phyloP scores from a whole-genome alignment of 2,888 invertebrate genomes.

The Eupithecia vulgata region DNA sequence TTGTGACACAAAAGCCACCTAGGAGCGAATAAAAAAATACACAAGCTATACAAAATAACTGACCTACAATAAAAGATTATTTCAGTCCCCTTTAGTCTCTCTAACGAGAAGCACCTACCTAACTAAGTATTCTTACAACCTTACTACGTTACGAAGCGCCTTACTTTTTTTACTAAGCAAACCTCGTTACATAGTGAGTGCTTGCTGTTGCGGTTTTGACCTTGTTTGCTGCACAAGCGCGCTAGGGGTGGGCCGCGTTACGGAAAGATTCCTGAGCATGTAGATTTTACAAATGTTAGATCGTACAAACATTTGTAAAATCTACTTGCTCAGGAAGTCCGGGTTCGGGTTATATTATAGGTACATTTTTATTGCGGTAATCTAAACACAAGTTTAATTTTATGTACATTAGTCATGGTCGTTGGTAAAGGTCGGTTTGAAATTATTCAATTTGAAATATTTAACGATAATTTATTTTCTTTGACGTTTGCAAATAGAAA shows the following conservation, averaged over 20 bases:
- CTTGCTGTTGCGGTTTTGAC: slow-evolving; percentile 20
- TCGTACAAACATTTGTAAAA: too few species aligned
- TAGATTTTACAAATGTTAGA: background rate
- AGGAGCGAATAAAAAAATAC: background rate
- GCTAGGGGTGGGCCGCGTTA: slow-evolving; percentile 5
- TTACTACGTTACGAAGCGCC: background rate
- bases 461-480: too few species aligned
- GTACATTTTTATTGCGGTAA: too few species aligned
- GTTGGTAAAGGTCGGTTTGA: background rate
- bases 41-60: background rate
- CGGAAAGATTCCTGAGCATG: background rate
- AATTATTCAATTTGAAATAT: background rate
- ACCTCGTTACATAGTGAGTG: slow-evolving; percentile 30
- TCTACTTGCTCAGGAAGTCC: too few species aligned
- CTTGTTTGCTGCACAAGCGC: slow-evolving; percentile 24
- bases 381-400: background rate
- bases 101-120: background rate
- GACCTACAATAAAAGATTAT: background rate
- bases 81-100: too few species aligned
- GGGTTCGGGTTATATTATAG: too few species aligned
- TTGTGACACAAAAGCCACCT: too few species aligned
- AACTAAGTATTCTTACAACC: background rate
- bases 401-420: background rate
- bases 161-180: slow-evolving; percentile 28
- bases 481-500: background rate